Evolutionary conservation across 2,113 vertebrate genomes (phyloP).

Genomic region (Zootoca vivipara): DNA sequence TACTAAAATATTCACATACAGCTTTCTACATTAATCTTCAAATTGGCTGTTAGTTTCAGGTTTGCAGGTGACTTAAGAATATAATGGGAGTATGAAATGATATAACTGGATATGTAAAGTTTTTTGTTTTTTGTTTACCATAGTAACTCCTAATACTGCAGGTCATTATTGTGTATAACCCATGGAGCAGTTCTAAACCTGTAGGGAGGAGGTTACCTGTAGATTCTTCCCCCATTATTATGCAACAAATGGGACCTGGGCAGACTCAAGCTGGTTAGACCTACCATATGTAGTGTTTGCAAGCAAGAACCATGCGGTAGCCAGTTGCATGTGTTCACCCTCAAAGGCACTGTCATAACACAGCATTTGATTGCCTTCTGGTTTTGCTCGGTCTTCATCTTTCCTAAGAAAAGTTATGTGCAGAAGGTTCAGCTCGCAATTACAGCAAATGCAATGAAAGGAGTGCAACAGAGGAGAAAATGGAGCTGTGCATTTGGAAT

Average conservation of each 20-base stretch:
- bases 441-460: conserved; percentile 5
- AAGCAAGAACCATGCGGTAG: neutral
- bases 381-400: conserved; percentile 19
- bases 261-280: neutral
- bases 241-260: neutral
- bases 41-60: neutral
- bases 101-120: too few relatives aligned
- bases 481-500: conserved; percentile 17
- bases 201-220: neutral
- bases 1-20: too few relatives aligned
- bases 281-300: neutral
- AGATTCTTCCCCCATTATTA: too few relatives aligned
- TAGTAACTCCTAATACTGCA: too few relatives aligned
- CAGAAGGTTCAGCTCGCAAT: conserved; percentile 9
- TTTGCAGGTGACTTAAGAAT: neutral
- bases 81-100: too few relatives aligned
- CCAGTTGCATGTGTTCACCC: neutral
- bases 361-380: neutral
- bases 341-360: neutral
- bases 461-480: conserved; percentile 18
- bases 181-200: neutral
- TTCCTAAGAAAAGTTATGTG: neutral
- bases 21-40: too few relatives aligned
- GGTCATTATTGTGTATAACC: neutral
- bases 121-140: too few relatives aligned